Conservation (phyloP, 2,888 invertebrate species). For the Strigamia transsilvanica region DNA sequence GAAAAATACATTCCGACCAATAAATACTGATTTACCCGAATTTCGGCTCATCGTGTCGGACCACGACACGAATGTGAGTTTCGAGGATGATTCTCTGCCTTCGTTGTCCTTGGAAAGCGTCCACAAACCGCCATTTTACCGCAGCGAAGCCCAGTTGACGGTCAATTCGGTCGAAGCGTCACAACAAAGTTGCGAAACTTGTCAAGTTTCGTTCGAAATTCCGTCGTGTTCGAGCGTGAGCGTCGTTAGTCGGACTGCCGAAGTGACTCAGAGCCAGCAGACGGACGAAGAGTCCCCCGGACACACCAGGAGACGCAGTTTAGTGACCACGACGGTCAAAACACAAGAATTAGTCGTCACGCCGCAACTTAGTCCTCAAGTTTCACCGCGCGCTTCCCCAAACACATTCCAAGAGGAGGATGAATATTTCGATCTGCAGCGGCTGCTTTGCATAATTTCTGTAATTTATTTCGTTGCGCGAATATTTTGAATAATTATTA, state of each 20-base stretch:
- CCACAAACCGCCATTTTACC: not conserved
- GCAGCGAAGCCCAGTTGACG: not conserved
- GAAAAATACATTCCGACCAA: not conserved
- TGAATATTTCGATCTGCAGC: slow-evolving; percentile 32
- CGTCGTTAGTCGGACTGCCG: not conserved
- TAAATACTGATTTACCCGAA: not conserved
- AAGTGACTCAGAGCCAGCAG: not conserved
- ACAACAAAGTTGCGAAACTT: not conserved
- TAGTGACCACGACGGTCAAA: not conserved
- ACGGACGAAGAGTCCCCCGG: not conserved
- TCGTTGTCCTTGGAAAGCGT: not conserved
- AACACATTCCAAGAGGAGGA: not conserved
- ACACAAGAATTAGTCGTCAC: not conserved
- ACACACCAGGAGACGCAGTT: not conserved
- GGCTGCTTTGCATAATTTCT: slow-evolving; percentile 3
- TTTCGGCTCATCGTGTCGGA: not conserved
- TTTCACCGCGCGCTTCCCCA: not conserved
- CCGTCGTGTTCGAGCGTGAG: slow-evolving; percentile 5
- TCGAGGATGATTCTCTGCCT: not conserved
- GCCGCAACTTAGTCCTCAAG: slow-evolving; percentile 3
- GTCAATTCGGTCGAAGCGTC: not conserved
- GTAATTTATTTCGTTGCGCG: not conserved
- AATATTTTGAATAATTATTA: not conserved
- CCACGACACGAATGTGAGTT: not conserved
- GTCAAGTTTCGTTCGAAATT: not conserved